A percentile compares a stretch with the other conserved stretches of the same genome.
These are phyloP conservation scores for Pica pica DNA, from an alignment of 2,113 vertebrate species.

Conservation along the genomic window DNA sequence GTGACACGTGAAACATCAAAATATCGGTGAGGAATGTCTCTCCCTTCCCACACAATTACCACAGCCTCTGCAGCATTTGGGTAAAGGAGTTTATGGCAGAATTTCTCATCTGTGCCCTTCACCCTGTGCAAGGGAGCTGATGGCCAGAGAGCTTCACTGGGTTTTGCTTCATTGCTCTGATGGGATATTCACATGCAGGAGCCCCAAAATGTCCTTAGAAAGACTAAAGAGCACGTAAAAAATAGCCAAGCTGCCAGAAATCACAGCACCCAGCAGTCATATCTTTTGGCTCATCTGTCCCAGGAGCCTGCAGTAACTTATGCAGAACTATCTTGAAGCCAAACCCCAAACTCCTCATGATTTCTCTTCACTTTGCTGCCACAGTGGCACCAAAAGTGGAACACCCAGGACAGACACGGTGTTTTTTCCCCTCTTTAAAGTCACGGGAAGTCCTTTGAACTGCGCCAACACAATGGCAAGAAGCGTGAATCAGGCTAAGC, in stretches of 20 bases:
- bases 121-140: background rate
- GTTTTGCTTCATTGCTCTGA: background rate
- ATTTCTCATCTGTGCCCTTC: background rate
- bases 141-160: background rate
- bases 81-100: background rate
- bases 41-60: background rate
- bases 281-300: background rate
- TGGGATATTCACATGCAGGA: background rate
- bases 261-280: background rate
- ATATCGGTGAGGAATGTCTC: background rate
- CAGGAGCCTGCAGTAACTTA: background rate
- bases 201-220: background rate
- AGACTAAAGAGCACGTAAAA: background rate
- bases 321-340: background rate
- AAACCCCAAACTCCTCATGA: background rate
- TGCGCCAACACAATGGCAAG: constrained; percentile 21
- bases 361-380: constrained; percentile 24
- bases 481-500: constrained; percentile 46
- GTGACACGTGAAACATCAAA: background rate
- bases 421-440: constrained; percentile 54
- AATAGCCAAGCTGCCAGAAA: background rate
- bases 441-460: constrained; percentile 47
- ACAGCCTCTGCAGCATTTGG: background rate
- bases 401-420: background rate
- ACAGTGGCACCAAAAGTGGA: constrained; percentile 29